Conservation (phyloP, 2,113 vertebrate genomes). For the Lampris megalopsis region DNA sequence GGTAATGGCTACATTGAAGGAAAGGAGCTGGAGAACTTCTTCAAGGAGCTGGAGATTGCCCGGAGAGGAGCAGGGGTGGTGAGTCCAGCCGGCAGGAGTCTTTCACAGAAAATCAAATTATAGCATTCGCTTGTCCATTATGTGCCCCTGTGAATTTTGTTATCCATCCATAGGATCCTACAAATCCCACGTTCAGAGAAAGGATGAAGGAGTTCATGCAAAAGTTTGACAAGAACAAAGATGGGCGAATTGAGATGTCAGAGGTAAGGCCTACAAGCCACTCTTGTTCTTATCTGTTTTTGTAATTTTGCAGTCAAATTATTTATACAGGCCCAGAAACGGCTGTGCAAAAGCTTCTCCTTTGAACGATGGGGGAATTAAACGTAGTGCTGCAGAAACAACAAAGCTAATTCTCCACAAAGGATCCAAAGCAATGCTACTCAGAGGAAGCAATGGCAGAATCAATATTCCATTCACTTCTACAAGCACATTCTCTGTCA, state of each 20-base stretch:
- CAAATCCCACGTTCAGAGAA: conserved; percentile 88
- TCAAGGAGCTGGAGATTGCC: conserved; percentile 92
- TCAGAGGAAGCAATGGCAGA: too few relatives aligned
- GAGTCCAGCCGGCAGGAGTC: conserved; percentile 68
- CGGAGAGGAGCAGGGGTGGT: conserved; percentile 94
- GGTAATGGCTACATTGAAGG: conserved; percentile 98
- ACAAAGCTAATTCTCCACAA: too few relatives aligned
- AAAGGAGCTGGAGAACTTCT: conserved; percentile 98
- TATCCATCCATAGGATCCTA: conserved; percentile 81
- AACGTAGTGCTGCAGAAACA: too few relatives aligned
- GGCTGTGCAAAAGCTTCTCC: too few relatives aligned
- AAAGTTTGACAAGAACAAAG: conserved; percentile 96
- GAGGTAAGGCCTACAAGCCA: conserved; percentile 84
- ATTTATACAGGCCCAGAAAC: too few relatives aligned
- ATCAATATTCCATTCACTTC: too few relatives aligned
- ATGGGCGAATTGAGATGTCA: conserved; percentile 96
- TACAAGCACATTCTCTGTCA: too few relatives aligned
- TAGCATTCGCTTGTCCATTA: not conserved
- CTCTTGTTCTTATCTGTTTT: not conserved
- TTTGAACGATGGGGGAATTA: too few relatives aligned
- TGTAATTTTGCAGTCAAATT: too few relatives aligned
- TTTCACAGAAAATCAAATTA: not conserved
- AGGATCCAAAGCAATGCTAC: too few relatives aligned
- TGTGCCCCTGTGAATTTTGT: not conserved
- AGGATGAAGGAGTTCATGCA: conserved; percentile 98